Percentiles rank a stretch among this genome's conserved stretches.
These are phyloP conservation scores for Zele albiditarsus DNA, from an alignment of 2,888 invertebrate genomes.

Conservation along the genomic window DNA sequence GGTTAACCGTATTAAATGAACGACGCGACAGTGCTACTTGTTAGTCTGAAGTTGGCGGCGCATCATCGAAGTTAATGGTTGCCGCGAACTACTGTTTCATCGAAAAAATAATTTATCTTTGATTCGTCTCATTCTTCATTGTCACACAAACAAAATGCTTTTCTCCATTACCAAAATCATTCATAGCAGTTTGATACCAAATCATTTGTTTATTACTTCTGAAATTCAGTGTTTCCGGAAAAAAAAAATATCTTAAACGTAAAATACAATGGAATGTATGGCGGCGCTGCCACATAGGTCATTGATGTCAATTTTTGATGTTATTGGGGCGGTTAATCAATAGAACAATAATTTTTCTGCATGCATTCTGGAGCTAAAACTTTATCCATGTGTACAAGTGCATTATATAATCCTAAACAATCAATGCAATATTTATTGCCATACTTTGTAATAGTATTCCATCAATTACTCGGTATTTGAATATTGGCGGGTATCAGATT, in stretches of 20 bases:
- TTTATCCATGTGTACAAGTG: background rate
- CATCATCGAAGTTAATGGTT: conserved; percentile 43
- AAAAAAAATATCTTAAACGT: no score
- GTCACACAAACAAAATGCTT: background rate
- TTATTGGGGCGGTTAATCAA: background rate
- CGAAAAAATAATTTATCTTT: background rate
- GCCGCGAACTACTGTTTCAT: conserved; percentile 17
- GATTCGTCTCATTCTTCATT: background rate
- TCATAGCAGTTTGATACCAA: background rate
- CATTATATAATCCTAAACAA: background rate
- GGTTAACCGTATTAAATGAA: conserved; percentile 60
- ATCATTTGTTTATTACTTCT: no score
- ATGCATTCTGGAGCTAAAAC: background rate
- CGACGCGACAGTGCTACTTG: conserved; percentile 56
- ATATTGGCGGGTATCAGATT: background rate
- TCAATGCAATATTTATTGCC: background rate
- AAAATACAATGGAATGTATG: no score
- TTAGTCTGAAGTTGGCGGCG: conserved; percentile 55
- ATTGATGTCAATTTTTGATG: conserved; percentile 9
- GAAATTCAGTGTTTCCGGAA: no score
- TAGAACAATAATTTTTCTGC: background rate
- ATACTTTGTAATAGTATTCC: background rate
- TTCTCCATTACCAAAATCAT: background rate
- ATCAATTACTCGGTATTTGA: background rate
- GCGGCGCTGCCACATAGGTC: conserved; percentile 16